Evolutionary conservation across 35 echinoderm and acorn worm species (phyloP), one percentile per base, ranked within the genome.

Genomic region (Nesometra sesokonis): DNA sequence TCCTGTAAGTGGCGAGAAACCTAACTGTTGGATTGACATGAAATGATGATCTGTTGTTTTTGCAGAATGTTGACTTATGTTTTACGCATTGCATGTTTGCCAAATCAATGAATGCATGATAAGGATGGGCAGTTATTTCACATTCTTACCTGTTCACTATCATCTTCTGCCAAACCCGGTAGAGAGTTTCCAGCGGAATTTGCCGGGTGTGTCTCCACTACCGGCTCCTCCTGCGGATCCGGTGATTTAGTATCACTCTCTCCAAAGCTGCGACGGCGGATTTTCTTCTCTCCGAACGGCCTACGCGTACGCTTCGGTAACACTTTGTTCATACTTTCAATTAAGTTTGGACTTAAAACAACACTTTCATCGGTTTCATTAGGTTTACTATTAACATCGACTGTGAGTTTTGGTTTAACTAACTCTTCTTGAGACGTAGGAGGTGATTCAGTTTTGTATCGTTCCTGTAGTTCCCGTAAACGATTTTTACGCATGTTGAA

Each of bases 301-400:
- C 91, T 82, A 35, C 91, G 81, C 30, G 82, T 84, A 35, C 91
- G 81, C 30, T 87, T 82, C 11, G 91, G 91, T 77, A 93, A 80
- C 30, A 39, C 37, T 57, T 79, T 82, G 40, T 93, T 87, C 32
- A 93, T 35, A 84, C 80, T 93, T 80, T 93, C 81, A 37, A 93
- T 32, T 15, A 83, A 88, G n/a, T 34, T 80, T 21, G 87, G 79
- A 82, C 91, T 93, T 77, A 93, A 67, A 9, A 27, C 52, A 67
- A 67, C 52, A 67, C 52, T 67, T 19, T 67, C 52, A 19, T 67
- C 52, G 9, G 52, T 67, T 67, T 67, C 52, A 67, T 43, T 43
- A 7, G 52, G 2, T 67, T 67, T 67, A 67, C 21, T 67, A 27
- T 67, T 27, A 67, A 67, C 23, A 19, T 67, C 23, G 7, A 67